These are phyloP conservation scores for Phenacoccus solenopsis DNA, from an alignment of 1,140 invertebrate species.

Conservation along the genomic window DNA sequence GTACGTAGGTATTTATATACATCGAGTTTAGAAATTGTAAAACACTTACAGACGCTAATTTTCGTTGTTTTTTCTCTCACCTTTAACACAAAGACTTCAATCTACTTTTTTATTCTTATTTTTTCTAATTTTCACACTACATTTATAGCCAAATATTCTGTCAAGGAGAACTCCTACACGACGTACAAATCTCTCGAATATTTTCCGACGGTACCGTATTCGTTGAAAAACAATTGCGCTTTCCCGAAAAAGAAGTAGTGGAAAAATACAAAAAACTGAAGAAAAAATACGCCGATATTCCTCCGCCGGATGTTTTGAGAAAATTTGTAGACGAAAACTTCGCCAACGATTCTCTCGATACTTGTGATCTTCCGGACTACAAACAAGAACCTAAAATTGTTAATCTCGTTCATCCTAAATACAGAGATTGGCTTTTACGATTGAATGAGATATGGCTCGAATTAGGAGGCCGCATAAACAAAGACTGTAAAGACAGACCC, in stretches of 20 bases:
- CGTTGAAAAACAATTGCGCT: not conserved
- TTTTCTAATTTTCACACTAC: too few relatives aligned
- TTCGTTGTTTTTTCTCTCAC: too few relatives aligned
- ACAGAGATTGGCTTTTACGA: constrained; percentile 42
- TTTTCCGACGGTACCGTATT: not conserved
- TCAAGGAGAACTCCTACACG: not conserved
- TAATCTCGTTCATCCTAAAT: constrained; percentile 46
- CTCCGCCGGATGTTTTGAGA: constrained; percentile 28
- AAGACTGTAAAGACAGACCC: constrained; percentile 45
- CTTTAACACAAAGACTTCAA: too few relatives aligned
- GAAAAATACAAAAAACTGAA: constrained; percentile 6
- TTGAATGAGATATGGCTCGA: constrained; percentile 56
- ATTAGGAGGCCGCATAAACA: constrained; percentile 50
- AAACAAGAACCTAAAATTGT: constrained; percentile 45
- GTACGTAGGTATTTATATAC: too few relatives aligned
- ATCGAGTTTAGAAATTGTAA: too few relatives aligned
- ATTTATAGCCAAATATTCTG: constrained; percentile 4
- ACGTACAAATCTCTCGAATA: not conserved
- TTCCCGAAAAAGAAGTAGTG: not conserved
- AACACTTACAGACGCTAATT: too few relatives aligned
- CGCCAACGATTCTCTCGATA: constrained; percentile 23
- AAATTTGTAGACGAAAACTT: constrained; percentile 38
- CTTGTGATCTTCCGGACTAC: constrained; percentile 51
- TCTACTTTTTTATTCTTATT: too few relatives aligned
- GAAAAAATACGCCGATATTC: not conserved